These are phyloP conservation scores for Lordiphosa collinella DNA, from an alignment of 1,140 invertebrate genomes.

Conservation along the genomic window DNA sequence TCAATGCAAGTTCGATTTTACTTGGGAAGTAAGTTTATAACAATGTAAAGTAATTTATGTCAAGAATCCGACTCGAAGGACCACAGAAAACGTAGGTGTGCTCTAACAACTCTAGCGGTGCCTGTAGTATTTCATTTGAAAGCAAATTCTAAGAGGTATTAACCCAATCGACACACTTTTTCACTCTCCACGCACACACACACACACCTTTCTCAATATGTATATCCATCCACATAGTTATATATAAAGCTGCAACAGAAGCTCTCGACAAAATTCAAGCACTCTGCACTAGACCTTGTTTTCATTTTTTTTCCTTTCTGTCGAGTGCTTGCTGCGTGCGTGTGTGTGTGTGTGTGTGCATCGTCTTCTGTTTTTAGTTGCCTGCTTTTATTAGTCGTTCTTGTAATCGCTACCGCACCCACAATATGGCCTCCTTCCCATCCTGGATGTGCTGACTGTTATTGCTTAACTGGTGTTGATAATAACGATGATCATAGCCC, in stretches of 20 bases:
- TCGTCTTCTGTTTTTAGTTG: slow-evolving; percentile 46
- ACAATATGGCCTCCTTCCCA: slow-evolving; percentile 1
- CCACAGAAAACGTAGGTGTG: no score
- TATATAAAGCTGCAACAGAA: slow-evolving; percentile 2
- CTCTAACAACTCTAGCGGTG: no score
- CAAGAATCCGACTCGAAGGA: no score
- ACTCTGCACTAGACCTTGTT: slow-evolving; percentile 61
- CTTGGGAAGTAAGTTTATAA: no score
- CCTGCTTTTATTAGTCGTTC: slow-evolving; percentile 67
- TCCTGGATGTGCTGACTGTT: slow-evolving; percentile 24
- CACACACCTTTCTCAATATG: not conserved
- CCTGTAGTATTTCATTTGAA: no score
- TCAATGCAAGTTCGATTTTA: no score
- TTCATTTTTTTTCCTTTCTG: slow-evolving; percentile 11
- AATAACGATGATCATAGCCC: slow-evolving; percentile 61
- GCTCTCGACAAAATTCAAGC: slow-evolving; percentile 14
- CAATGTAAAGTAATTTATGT: no score
- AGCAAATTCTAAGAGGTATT: not conserved
- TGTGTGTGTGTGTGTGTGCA: slow-evolving; percentile 17
- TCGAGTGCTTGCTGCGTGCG: not conserved
- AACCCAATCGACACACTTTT: not conserved
- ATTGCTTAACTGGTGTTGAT: slow-evolving; percentile 70
- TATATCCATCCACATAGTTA: not conserved
- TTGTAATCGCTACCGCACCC: slow-evolving; percentile 61
- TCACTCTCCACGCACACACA: not conserved